phyloP scores from a whole-genome alignment of 2,113 vertebrate species.

The Seriola dumerili region DNA sequence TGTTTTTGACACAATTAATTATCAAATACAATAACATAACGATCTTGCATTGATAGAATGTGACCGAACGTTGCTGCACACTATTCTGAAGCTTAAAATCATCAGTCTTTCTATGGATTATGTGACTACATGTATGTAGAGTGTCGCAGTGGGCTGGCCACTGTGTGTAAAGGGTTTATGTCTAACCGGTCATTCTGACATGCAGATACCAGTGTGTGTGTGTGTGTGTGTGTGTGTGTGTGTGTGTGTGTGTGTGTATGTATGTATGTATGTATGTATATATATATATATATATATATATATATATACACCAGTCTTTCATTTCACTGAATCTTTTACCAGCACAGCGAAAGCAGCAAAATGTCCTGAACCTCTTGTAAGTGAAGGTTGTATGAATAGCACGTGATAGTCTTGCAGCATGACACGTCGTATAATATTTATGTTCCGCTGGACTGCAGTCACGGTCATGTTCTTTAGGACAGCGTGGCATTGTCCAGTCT shows the following conservation, averaged over 20 bases:
- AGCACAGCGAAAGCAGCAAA: neutral
- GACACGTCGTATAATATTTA: constrained; percentile 51
- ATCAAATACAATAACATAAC: neutral
- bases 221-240: too few relatives aligned
- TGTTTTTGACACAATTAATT: neutral
- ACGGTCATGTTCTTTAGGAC: constrained; percentile 25
- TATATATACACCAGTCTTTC: neutral
- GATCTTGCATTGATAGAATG: neutral
- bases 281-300: too few relatives aligned
- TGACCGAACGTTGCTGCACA: neutral
- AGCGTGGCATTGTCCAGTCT: constrained; percentile 31
- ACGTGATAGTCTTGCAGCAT: constrained; percentile 5
- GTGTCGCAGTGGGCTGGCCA: neutral
- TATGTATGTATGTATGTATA: too few relatives aligned
- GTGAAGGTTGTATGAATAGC: constrained; percentile 19
- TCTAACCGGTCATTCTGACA: neutral
- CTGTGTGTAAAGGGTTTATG: neutral
- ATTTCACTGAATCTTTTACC: neutral
- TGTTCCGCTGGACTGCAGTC: constrained; percentile 28
- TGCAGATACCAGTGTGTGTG: too few relatives aligned
- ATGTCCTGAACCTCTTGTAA: neutral
- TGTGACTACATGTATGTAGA: neutral
- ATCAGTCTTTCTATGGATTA: neutral
- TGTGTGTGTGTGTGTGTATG: too few relatives aligned
- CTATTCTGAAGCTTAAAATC: neutral